These are phyloP conservation scores for Irena cyanogastra DNA, from an alignment of 2,113 vertebrate genomes.

Conservation along the genomic window DNA sequence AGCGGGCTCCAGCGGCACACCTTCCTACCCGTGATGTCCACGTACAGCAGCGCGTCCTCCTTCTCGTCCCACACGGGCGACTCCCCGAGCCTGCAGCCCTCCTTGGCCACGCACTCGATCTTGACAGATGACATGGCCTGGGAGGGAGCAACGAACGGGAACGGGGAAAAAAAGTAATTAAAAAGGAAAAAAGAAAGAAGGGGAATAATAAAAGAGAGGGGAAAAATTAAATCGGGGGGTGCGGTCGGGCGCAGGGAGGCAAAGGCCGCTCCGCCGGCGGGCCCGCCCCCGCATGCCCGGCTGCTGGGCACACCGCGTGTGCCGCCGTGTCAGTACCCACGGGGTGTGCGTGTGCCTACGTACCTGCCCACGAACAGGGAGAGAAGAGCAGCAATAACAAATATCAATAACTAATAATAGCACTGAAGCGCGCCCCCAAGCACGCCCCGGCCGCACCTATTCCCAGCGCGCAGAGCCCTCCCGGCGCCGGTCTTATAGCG, in stretches of 20 bases:
- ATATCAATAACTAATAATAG: rapidly evolving
- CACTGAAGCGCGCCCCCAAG: rapidly evolving
- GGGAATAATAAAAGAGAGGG: neutral
- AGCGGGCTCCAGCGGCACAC: conserved; percentile 81
- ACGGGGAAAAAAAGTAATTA: rapidly evolving
- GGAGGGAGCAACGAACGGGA: rapidly evolving
- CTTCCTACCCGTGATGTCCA: conserved; percentile 81
- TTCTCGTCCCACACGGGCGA: conserved; percentile 90
- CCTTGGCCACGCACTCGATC: conserved; percentile 76
- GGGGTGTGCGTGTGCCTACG: rapidly evolving
- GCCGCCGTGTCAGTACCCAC: neutral
- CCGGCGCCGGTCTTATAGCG: neutral
- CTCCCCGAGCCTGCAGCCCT: conserved; percentile 76
- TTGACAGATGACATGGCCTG: conserved; percentile 80
- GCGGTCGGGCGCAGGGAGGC: neutral
- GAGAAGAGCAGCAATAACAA: rapidly evolving
- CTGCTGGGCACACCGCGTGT: neutral
- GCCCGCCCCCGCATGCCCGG: neutral
- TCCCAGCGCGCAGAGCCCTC: neutral
- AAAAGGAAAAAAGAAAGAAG: rapidly evolving
- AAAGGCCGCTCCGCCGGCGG: neutral
- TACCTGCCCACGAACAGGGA: rapidly evolving
- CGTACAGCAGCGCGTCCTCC: conserved; percentile 78
- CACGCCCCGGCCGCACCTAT: neutral
- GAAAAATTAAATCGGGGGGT: rapidly evolving